phyloP scores from a whole-genome alignment of 1,140 invertebrate genomes.

The Drosophila suzukii region DNA sequence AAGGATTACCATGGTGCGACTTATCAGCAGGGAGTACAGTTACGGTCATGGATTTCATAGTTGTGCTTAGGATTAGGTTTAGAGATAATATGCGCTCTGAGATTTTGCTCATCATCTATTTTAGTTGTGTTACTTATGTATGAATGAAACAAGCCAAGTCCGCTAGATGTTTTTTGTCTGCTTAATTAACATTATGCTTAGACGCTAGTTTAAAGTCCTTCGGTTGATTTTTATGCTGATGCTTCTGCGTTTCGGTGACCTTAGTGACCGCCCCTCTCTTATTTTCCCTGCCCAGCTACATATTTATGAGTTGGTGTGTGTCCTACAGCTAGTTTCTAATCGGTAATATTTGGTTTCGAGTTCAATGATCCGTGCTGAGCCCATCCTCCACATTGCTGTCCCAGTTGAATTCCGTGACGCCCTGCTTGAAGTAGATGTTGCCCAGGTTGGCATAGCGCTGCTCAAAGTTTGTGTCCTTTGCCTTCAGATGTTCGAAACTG shows the following conservation, averaged over 20 bases:
- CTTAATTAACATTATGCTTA: slow-evolving; percentile 74
- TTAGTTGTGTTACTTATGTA: slow-evolving; percentile 14
- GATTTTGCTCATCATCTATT: slow-evolving; percentile 42
- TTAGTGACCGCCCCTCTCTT: slow-evolving; percentile 20
- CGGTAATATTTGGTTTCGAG: slow-evolving; percentile 75
- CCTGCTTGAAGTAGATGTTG: slow-evolving; percentile 88
- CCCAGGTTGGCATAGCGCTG: slow-evolving; percentile 92
- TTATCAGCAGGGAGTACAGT: slow-evolving; percentile 39
- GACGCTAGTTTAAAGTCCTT: slow-evolving; percentile 75
- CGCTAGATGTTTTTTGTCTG: slow-evolving; percentile 36
- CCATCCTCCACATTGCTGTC: slow-evolving; percentile 92
- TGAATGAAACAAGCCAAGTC: slow-evolving; percentile 50
- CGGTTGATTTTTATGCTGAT: slow-evolving; percentile 57
- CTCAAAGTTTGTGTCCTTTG: slow-evolving; percentile 91
- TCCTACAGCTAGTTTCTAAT: slow-evolving; percentile 63
- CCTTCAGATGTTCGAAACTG: slow-evolving; percentile 92
- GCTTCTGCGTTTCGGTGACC: slow-evolving; percentile 29
- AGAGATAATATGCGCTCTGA: slow-evolving; percentile 37
- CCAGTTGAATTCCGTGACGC: slow-evolving; percentile 93
- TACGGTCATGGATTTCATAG: slow-evolving; percentile 11
- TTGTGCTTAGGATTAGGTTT: slow-evolving; percentile 26
- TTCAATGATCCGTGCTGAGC: slow-evolving; percentile 84
- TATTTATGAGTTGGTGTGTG: slow-evolving; percentile 33
- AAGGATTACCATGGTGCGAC: slow-evolving; percentile 14
- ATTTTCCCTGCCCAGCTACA: slow-evolving; percentile 23